Percentiles rank a stretch among this genome's conserved stretches.
phyloP scores from a whole-genome alignment of 2,797 vertebrate species.

The Rhyacichthys aspro region DNA sequence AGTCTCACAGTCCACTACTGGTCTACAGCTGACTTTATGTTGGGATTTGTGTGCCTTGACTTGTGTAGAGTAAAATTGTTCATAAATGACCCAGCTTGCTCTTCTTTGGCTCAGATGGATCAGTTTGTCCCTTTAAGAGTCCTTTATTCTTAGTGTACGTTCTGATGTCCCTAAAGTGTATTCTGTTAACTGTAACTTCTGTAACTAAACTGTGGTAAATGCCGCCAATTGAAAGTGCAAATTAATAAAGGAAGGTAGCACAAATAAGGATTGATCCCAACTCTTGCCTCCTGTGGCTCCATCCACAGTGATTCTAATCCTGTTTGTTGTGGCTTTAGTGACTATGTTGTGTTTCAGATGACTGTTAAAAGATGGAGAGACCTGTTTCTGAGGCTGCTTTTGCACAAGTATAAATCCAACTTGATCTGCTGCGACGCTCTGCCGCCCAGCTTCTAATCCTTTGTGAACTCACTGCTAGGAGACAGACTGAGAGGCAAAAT shows the following conservation, averaged over 20 bases:
- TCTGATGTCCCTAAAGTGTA: no score
- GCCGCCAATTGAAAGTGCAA: constrained; percentile 21
- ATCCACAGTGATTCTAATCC: constrained; percentile 45
- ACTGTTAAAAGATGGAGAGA: constrained; percentile 21
- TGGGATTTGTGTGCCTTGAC: neutral
- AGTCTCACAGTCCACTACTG: no score
- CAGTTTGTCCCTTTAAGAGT: no score
- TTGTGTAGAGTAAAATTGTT: neutral
- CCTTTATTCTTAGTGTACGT: no score
- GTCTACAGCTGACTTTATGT: neutral
- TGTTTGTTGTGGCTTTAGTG: constrained; percentile 45
- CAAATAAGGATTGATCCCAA: constrained; percentile 34
- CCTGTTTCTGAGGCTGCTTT: constrained; percentile 13
- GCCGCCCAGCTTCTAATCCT: constrained; percentile 35
- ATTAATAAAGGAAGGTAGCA: constrained; percentile 28
- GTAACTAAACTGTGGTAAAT: no score
- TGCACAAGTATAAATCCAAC: constrained; percentile 23
- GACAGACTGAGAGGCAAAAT: constrained; percentile 27
- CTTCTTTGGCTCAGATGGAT: neutral
- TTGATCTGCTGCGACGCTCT: constrained; percentile 14
- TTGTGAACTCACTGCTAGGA: constrained; percentile 36
- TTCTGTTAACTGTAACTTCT: no score
- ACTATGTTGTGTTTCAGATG: constrained; percentile 34
- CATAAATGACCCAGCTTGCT: neutral
- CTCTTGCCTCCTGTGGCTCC: constrained; percentile 15